Percentiles rank a stretch among this genome's conserved stretches.
Conservation (phyloP, 2,797 vertebrate genomes). For the Zenarchopterus dispar region DNA sequence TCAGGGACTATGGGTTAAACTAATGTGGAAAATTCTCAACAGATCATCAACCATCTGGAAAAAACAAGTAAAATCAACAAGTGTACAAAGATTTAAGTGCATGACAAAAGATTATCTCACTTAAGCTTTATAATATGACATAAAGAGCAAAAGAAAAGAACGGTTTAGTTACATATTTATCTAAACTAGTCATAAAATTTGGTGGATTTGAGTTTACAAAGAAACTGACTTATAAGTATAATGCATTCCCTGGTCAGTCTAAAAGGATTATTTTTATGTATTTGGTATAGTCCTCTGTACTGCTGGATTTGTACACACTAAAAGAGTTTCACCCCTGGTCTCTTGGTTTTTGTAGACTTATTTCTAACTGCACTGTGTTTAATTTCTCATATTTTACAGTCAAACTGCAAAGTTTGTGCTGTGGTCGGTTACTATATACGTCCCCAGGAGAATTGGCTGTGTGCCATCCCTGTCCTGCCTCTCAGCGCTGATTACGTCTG, state of each 20-base stretch:
- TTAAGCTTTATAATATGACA: background rate
- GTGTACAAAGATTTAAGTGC: conserved; percentile 9
- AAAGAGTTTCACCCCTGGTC: conserved; percentile 8
- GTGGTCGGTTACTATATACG: conserved; percentile 1
- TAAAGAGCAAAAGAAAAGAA: conserved; percentile 9
- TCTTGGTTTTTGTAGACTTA: background rate
- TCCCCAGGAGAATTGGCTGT: conserved; percentile 19
- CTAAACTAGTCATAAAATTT: conserved; percentile 1
- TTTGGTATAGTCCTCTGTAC: background rate
- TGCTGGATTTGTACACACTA: conserved; percentile 14
- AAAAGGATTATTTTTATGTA: too few relatives aligned
- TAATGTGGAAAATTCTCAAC: conserved; percentile 3
- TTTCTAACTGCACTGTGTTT: conserved; percentile 18
- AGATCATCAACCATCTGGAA: conserved; percentile 13
- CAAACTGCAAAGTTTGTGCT: conserved; percentile 12
- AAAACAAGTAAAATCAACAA: conserved; percentile 17
- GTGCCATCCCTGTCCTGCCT: conserved; percentile 5
- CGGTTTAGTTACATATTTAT: background rate
- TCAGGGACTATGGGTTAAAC: background rate
- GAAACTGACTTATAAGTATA: too few relatives aligned
- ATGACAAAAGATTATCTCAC: conserved; percentile 15
- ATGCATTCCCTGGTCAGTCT: too few relatives aligned
- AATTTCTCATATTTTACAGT: conserved; percentile 18
- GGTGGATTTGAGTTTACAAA: conserved; percentile 6
- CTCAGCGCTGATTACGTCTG: conserved; percentile 82